phyloP scores from a whole-genome alignment of 2,113 vertebrate genomes.

The Elaphurus davidianus region DNA sequence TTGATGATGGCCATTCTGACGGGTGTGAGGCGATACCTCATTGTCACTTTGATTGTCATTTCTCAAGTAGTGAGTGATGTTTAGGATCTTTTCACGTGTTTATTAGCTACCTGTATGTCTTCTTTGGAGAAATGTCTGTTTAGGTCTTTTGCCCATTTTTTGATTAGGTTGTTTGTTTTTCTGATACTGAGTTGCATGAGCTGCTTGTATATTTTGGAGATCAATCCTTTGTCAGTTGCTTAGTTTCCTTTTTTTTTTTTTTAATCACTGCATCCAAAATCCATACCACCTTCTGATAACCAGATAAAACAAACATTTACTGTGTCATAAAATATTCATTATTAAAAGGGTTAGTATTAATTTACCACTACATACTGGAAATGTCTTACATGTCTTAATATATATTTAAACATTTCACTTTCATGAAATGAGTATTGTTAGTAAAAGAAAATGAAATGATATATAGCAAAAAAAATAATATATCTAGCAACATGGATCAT shows the following conservation, averaged over 20 bases:
- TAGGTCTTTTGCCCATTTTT: not conserved
- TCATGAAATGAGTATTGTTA: not conserved
- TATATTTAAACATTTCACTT: not conserved
- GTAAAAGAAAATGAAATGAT: not conserved
- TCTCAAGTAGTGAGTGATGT: not conserved
- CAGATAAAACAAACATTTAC: not conserved
- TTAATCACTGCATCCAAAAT: not conserved
- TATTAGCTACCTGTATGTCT: not conserved
- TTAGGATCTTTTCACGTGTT: not conserved
- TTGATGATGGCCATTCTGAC: not conserved
- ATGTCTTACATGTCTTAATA: not conserved
- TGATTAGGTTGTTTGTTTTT: not conserved
- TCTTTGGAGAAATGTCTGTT: not conserved
- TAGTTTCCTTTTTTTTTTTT: not conserved
- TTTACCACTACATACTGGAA: not conserved
- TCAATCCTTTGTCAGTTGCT: not conserved
- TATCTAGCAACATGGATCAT: not conserved
- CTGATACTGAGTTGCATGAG: not conserved
- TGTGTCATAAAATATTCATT: not conserved
- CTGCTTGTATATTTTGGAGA: not conserved
- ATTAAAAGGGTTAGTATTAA: not conserved
- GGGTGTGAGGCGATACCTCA: rapidly evolving
- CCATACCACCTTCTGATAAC: not conserved
- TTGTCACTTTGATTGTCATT: not conserved
- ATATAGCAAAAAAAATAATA: not conserved